These are phyloP conservation scores for Heteromormyrus szaboi DNA, from an alignment of 2,797 vertebrate genomes.

Conservation along the genomic window DNA sequence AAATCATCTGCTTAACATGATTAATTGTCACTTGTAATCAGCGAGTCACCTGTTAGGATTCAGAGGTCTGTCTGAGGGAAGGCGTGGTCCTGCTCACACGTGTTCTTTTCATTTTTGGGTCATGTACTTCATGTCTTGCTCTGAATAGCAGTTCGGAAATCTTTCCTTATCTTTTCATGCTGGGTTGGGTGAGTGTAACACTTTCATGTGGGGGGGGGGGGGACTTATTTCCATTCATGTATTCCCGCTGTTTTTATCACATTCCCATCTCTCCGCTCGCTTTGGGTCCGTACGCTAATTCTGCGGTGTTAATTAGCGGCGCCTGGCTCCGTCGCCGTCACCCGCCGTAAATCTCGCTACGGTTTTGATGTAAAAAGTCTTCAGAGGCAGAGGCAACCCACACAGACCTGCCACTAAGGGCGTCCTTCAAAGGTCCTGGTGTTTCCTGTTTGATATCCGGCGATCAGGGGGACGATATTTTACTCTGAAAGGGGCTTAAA, in stretches of 20 bases:
- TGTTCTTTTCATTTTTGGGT: background rate
- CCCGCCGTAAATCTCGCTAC: background rate
- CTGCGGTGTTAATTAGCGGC: constrained; percentile 3
- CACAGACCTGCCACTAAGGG: background rate
- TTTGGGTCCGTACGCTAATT: background rate
- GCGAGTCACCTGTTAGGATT: background rate
- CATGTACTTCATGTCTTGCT: background rate
- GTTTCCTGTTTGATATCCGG: background rate
- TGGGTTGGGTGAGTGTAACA: background rate
- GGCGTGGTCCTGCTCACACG: background rate
- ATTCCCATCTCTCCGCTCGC: background rate
- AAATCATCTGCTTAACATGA: background rate
- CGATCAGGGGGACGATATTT: background rate
- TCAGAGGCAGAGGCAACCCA: background rate
- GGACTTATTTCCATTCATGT: background rate
- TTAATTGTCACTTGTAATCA: background rate
- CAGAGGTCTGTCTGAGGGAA: background rate
- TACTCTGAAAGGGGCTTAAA: background rate
- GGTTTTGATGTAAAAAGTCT: background rate
- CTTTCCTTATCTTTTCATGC: background rate
- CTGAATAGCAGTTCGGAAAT: background rate
- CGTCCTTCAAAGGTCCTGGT: background rate
- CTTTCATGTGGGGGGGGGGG: background rate
- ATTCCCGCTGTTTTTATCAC: background rate
- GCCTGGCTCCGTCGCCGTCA: background rate